A percentile compares a stretch with the other conserved stretches of the same genome.
These are phyloP conservation scores for Zoanthus gigantus DNA, from an alignment of 92 coral and sea anemone genomes.

Conservation along the genomic window DNA sequence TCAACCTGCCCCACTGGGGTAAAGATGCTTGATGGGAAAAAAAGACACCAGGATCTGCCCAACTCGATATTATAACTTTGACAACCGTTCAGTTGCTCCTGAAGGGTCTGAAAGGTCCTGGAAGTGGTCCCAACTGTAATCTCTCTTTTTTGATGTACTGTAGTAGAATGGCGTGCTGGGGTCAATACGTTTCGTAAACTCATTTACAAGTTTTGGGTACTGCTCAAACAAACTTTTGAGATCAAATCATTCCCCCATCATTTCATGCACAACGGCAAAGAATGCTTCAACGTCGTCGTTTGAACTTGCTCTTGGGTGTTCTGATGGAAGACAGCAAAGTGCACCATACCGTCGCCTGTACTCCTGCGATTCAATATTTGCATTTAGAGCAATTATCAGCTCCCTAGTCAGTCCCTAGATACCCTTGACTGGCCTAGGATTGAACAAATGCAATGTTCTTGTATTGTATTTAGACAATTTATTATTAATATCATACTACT, in stretches of 20 bases:
- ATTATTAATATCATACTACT: too few species aligned
- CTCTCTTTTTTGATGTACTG: constrained; percentile 57
- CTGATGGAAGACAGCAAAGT: constrained; percentile 45
- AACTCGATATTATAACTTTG: constrained; percentile 26
- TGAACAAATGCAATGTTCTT: background rate
- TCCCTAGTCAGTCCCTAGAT: constrained; percentile 18
- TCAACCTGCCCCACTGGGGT: constrained; percentile 64
- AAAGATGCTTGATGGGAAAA: constrained; percentile 46
- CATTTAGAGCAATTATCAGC: constrained; percentile 38
- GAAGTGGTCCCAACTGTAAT: constrained; percentile 39
- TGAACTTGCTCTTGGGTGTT: constrained; percentile 73
- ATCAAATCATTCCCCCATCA: constrained; percentile 55
- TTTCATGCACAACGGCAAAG: constrained; percentile 52
- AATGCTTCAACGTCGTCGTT: constrained; percentile 78
- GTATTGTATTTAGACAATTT: too few species aligned
- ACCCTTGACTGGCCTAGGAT: background rate
- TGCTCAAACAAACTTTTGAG: constrained; percentile 36
- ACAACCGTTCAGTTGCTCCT: constrained; percentile 43
- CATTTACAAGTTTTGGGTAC: constrained; percentile 49
- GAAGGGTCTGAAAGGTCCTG: constrained; percentile 49
- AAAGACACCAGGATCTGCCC: constrained; percentile 73
- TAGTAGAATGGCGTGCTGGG: constrained; percentile 48
- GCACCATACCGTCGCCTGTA: constrained; percentile 35
- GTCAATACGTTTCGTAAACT: constrained; percentile 53
- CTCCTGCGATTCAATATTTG: constrained; percentile 55